Evolutionary conservation across 1,140 invertebrate genomes (phyloP), one percentile per base, ranked within the genome.

Genomic region (Zaprionus lachaisei): DNA sequence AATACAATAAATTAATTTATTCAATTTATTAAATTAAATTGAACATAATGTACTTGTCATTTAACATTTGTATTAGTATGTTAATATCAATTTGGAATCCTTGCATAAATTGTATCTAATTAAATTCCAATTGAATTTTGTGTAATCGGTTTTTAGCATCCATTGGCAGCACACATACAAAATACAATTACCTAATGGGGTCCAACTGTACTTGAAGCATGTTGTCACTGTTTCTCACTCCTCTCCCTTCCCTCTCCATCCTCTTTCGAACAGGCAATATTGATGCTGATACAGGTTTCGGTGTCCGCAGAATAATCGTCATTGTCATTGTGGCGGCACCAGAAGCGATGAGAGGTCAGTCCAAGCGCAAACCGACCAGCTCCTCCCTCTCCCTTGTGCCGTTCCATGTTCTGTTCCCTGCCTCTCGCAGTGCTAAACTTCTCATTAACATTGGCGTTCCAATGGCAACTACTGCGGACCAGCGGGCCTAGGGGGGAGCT

Each of bases 211-310:
- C 31, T 70, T 58, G 17, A 31, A 94, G 93, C 56, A 94, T 28
- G 87, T 38, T 94, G 14, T 11, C 51, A 55, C 22, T 51, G 47
- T 55, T 26, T 12, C 14, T 0, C 5, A 55, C 56, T 81, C 70
- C 94, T 93, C 44, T 93, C 94, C 93, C 44, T 93, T 81, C 82
- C 1, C 2, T 6, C 9, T 55, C 94, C 94, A 73, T 93, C 66
- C 47, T 93, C 93, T 74, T 92, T 93, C 70, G 93, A 47, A 11
- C 41, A 17, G 41, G 41, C 41, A 47, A 17, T 93, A 24, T 51
- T 51, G 47, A 51, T 70, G 38, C 93, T 93, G 68, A 91, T 93
- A 62, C 93, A 93, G 9, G 93, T 93, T 73, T 93, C 92, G 9
- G 92, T 93, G 26, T 28, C 24, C 34, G 26, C 64, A 67, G 41